Percentiles rank a stretch among this genome's conserved stretches.
Evolutionary conservation across 1,140 invertebrate genomes (phyloP).

Genomic region (Heliconius melpomene): DNA sequence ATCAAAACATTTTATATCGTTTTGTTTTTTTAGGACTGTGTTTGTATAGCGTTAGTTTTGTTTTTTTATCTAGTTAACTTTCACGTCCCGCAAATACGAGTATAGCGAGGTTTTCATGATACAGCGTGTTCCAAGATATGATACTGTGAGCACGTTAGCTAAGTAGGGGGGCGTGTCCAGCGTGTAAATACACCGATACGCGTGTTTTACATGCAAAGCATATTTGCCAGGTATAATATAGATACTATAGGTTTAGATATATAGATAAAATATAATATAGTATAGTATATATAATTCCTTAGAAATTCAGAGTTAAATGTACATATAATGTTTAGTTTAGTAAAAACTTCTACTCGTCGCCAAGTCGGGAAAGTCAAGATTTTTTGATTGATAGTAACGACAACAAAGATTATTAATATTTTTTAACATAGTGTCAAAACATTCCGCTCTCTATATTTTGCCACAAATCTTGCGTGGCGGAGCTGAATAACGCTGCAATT

Average conservation of each 20-base stretch:
- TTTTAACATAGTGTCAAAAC: too few relatives aligned
- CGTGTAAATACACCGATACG: background rate
- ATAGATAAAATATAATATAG: background rate
- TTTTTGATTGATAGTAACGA: too few relatives aligned
- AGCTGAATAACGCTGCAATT: too few relatives aligned
- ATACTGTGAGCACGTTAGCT: slow-evolving; percentile 1
- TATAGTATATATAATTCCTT: background rate
- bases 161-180: background rate
- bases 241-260: background rate
- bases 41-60: background rate
- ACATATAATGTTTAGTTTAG: too few relatives aligned
- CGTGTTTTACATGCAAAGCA: background rate
- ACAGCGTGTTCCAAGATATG: background rate
- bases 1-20: background rate
- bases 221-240: background rate
- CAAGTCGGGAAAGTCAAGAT: too few relatives aligned
- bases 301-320: background rate
- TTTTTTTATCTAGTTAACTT: slow-evolving; percentile 9
- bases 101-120: slow-evolving; percentile 23
- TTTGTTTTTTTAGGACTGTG: background rate
- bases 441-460: too few relatives aligned
- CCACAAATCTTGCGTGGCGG: too few relatives aligned
- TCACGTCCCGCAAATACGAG: slow-evolving; percentile 20
- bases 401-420: too few relatives aligned
- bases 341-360: too few relatives aligned